Evolutionary conservation across 2,113 vertebrate genomes (phyloP).

Genomic region (Calyptommatus sinebrachiatus): DNA sequence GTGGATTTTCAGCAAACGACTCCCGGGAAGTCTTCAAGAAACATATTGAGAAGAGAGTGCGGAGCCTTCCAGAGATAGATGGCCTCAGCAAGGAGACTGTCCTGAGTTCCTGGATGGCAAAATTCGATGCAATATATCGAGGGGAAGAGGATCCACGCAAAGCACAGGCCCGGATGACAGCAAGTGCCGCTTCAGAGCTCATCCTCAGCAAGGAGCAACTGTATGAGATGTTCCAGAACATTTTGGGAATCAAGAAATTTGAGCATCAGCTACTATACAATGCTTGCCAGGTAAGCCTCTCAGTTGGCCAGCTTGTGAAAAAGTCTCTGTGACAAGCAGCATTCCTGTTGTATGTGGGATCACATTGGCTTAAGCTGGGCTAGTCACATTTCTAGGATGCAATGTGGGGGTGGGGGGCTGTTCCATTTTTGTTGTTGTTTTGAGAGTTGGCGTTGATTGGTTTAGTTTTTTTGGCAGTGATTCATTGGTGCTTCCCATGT

Average conservation of each 20-base stretch:
- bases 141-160: conserved; percentile 96
- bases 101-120: conserved; percentile 97
- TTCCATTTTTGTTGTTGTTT: too few relatives aligned
- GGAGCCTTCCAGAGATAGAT: conserved; percentile 94
- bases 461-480: neutral
- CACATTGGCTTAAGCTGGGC: neutral
- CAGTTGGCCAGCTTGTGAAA: neutral
- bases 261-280: conserved; percentile 98
- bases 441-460: too few relatives aligned
- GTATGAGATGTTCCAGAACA: conserved; percentile 98
- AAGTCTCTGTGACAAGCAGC: neutral
- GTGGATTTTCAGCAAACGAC: conserved; percentile 92
- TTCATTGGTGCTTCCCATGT: neutral
- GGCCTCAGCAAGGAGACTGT: conserved; percentile 98
- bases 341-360: neutral
- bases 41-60: conserved; percentile 97
- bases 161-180: conserved; percentile 93
- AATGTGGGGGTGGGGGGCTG: neutral
- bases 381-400: neutral
- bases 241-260: conserved; percentile 97
- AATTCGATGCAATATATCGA: conserved; percentile 96
- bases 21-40: conserved; percentile 98
- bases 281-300: conserved; percentile 89
- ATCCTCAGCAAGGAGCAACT: conserved; percentile 99
- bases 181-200: conserved; percentile 93